Conservation (phyloP, 2,113 vertebrate genomes). For the Sylvietta virens region DNA sequence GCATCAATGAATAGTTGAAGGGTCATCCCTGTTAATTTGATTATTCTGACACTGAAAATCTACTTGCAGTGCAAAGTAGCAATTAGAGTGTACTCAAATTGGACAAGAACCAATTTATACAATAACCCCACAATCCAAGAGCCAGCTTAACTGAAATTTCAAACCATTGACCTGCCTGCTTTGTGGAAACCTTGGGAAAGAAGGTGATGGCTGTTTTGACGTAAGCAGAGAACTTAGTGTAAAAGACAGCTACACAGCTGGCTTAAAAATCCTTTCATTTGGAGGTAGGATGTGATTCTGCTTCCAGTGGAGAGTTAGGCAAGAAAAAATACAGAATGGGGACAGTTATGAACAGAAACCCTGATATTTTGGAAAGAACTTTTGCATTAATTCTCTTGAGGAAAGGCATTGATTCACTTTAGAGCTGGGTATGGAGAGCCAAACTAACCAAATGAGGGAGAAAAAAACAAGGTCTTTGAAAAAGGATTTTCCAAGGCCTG, state of each 20-base stretch:
- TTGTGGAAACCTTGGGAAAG: background rate
- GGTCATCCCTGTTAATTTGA: background rate
- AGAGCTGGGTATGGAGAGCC: background rate
- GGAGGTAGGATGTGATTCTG: background rate
- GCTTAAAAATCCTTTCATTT: background rate
- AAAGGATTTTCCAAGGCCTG: background rate
- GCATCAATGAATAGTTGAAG: background rate
- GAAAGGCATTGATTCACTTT: background rate
- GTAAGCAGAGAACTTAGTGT: background rate
- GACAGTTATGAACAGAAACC: background rate
- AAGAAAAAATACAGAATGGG: background rate
- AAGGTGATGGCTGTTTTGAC: background rate
- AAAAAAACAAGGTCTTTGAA: background rate
- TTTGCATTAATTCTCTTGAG: background rate
- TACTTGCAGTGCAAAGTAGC: background rate
- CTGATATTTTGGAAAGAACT: background rate
- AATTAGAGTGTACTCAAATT: background rate
- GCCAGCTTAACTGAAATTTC: background rate
- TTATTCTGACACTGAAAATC: background rate
- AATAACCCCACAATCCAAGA: background rate
- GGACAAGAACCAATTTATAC: background rate
- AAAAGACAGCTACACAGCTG: background rate
- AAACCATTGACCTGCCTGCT: background rate
- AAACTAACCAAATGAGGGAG: background rate
- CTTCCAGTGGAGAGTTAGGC: background rate